Percentiles rank a stretch among this genome's conserved stretches.
phyloP scores from a whole-genome alignment of 2,888 invertebrate genomes.

The Dioctria rufipes region DNA sequence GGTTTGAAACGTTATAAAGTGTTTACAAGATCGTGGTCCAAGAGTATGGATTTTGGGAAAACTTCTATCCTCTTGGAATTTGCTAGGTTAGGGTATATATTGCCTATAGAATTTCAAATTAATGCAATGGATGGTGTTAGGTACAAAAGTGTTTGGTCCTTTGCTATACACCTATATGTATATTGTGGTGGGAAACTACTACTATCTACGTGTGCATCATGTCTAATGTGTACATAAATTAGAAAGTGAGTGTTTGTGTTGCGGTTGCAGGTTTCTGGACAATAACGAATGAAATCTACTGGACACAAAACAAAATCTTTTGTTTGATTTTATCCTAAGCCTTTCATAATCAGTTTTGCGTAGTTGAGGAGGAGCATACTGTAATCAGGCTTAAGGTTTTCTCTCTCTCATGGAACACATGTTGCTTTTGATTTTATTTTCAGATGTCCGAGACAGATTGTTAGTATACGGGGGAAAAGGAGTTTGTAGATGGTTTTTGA shows the following conservation, averaged over 20 bases:
- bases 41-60: neutral
- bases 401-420: constrained; percentile 24
- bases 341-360: constrained; percentile 50
- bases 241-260: constrained; percentile 14
- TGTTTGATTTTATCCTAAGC: constrained; percentile 25
- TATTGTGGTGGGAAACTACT: neutral
- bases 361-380: constrained; percentile 5
- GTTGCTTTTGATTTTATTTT: constrained; percentile 49
- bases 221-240: too few species aligned
- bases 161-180: neutral
- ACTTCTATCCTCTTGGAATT: neutral
- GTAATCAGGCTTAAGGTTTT: constrained; percentile 31
- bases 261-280: constrained; percentile 25
- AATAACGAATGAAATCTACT: neutral
- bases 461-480: too few species aligned
- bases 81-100: neutral
- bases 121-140: neutral
- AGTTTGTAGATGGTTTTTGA: constrained; percentile 66
- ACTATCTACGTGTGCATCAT: too few species aligned
- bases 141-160: neutral
- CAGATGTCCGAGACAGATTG: constrained; percentile 61
- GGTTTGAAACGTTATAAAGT: constrained; percentile 34
- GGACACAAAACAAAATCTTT: constrained; percentile 1
- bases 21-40: constrained; percentile 24
- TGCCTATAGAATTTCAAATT: neutral